Evolutionary conservation across 92 coral and sea anemone genomes (phyloP), one percentile per base, ranked within the genome.

Genomic region (Palythoa heliodiscus): DNA sequence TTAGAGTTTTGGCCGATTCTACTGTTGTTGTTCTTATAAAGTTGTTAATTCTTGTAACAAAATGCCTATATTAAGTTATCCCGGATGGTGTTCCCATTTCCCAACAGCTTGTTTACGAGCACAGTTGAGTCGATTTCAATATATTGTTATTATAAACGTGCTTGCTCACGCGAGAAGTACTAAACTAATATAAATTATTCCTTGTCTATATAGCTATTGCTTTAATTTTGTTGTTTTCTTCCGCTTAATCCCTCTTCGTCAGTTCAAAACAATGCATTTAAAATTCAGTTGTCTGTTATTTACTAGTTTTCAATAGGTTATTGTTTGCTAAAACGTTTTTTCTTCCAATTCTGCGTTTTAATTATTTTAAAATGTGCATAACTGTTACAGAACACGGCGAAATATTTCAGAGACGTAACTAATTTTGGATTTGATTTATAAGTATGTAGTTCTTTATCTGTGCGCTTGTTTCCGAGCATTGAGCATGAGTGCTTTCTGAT

Each of bases 311-410:
- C 20, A 39, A 66, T 43, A 67, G 58, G 39, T 69, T 61, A 60
- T 39, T 79, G 73, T 64, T 64, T 63, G 52, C 23, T 22, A 15
- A 6, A n/a, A 20, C 38, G 83, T 4, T 13, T 58, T 11, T 60
- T 78, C 83, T 79, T 78, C 54, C 35, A n/a, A 54, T 76, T 76
- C 82, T 54, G 37, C 43, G 17, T 52, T 19, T 71, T 11, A 22
- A 23, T 5, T 15, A 55, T 29, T 19, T 19, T 13, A 37, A 55
- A 39, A 64, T 63, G 13, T 40, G 22, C 22, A 4, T 2, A 22
- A 43, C 11, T 64, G 35, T 20, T 57, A 6, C 8, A 19, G 20
- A 50, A 16, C 22, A 2, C 35, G 48, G 23, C 17, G 43, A 77
- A 37, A 75, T 1, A 47, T 19, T 25, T 7, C 11, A 9, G 10